Percentiles rank a stretch among this genome's conserved stretches.
phyloP scores from a whole-genome alignment of 2,797 vertebrate genomes.

The Paramormyrops hopkinsi region DNA sequence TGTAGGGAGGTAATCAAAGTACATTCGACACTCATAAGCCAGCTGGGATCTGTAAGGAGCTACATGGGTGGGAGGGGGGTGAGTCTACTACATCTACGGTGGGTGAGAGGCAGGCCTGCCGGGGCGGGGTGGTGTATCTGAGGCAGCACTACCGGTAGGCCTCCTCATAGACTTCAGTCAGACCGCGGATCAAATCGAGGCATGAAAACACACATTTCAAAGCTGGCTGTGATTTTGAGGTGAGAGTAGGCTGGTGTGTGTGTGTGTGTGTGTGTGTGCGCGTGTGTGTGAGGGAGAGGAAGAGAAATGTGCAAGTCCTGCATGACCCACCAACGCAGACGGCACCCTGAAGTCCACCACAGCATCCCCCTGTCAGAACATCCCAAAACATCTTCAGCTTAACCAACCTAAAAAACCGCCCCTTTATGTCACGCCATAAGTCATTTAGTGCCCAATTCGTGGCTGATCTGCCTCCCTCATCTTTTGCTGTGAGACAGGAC shows the following conservation, averaged over 20 bases:
- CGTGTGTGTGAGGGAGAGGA: not conserved
- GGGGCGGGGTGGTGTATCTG: slow-evolving; percentile 14
- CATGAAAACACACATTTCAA: slow-evolving; percentile 43
- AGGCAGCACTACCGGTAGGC: slow-evolving; percentile 33
- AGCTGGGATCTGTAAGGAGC: not conserved
- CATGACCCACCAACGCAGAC: not conserved
- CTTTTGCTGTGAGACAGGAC: not conserved
- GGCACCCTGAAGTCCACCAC: not conserved
- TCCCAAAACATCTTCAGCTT: not conserved
- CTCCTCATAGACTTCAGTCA: slow-evolving; percentile 49
- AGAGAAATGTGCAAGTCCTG: not conserved
- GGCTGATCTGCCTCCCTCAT: not conserved
- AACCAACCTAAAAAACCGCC: not conserved
- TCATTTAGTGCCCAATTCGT: not conserved
- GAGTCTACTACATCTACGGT: not conserved
- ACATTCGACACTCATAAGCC: not conserved
- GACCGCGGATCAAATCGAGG: slow-evolving; percentile 61
- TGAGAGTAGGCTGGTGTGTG: slow-evolving; percentile 41
- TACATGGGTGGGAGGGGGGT: not conserved
- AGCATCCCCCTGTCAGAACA: not conserved
- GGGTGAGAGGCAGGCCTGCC: not conserved
- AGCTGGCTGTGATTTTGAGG: slow-evolving; percentile 44
- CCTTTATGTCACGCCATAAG: not conserved
- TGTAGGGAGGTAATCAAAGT: not conserved
- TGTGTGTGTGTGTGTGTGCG: not conserved